A percentile compares a stretch with the other conserved stretches of the same genome.
Conservation (phyloP, 2,797 vertebrate genomes). For the Coendou prehensilis region DNA sequence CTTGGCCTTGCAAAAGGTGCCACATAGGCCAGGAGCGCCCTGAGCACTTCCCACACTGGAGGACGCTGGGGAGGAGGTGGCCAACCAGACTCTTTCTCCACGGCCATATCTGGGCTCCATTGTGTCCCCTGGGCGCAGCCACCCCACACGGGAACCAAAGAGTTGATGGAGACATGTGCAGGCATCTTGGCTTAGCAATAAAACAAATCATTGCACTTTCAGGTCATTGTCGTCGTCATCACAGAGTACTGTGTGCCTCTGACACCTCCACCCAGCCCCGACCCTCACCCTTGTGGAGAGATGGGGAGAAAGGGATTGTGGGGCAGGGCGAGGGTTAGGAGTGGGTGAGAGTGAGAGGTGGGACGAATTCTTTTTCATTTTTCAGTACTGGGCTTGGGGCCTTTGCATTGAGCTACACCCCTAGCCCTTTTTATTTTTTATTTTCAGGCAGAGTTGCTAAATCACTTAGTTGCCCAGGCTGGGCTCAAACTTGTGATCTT, state of each 20-base stretch:
- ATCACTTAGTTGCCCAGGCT: background rate
- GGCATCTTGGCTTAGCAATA: background rate
- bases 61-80: background rate
- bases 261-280: background rate
- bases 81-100: background rate
- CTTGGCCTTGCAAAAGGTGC: background rate
- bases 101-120: background rate
- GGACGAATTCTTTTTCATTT: background rate
- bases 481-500: background rate
- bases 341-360: background rate
- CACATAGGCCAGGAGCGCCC: background rate
- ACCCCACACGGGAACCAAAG: background rate
- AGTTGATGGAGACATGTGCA: background rate
- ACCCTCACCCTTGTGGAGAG: background rate
- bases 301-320: background rate
- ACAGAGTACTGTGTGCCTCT: background rate
- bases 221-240: background rate
- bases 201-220: background rate
- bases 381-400: background rate
- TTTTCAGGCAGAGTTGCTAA: background rate
- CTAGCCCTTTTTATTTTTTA: background rate
- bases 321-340: background rate
- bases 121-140: background rate
- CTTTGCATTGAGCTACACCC: background rate
- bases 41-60: background rate